Percentiles rank a stretch among this genome's conserved stretches.
phyloP scores from a whole-genome alignment of 2,113 vertebrate species.

The Sciurus niger region DNA sequence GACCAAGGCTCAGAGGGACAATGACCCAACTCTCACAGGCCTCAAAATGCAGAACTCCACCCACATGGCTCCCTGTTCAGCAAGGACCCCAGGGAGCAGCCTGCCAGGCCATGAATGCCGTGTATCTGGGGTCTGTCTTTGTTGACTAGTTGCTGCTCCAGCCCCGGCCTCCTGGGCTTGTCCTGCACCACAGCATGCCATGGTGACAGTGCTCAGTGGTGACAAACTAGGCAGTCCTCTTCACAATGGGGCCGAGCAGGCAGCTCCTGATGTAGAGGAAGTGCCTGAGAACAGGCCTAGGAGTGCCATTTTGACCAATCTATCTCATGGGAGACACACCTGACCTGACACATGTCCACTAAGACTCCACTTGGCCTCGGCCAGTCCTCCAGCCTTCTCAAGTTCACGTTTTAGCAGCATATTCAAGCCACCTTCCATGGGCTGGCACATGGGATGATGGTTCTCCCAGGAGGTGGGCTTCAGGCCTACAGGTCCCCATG shows the following conservation, averaged over 20 bases:
- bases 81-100: neutral
- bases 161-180: neutral
- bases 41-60: neutral
- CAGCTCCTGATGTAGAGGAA: neutral
- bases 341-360: neutral
- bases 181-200: neutral
- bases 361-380: no score
- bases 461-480: neutral
- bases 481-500: no score
- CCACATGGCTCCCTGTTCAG: no score
- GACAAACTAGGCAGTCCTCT: neutral
- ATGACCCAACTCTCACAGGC: neutral
- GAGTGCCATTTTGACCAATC: neutral
- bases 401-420: neutral
- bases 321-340: neutral
- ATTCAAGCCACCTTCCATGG: neutral
- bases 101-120: neutral
- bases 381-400: neutral
- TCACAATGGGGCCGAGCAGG: neutral
- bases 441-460: neutral
- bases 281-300: neutral
- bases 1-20: neutral
- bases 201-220: neutral
- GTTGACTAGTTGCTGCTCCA: neutral
- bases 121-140: neutral